phyloP scores from a whole-genome alignment of 2,113 vertebrate genomes.

The Rhinoderma darwinii region DNA sequence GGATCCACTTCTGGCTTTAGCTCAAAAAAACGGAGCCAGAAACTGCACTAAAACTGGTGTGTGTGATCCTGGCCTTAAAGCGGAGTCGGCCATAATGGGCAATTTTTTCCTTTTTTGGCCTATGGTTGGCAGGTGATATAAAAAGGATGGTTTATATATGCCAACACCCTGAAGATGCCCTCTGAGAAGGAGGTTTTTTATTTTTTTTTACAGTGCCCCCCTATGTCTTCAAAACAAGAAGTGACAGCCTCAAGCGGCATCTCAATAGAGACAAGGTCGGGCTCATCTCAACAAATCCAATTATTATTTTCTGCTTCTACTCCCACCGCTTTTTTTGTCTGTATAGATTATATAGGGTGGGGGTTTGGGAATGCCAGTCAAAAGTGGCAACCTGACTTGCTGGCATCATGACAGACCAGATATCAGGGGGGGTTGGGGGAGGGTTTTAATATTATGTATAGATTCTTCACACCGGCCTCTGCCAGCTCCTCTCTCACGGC shows the following conservation, averaged over 20 bases:
- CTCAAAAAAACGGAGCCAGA: too few species aligned
- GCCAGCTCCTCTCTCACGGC: conserved; percentile 50
- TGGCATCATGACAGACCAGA: conserved; percentile 16
- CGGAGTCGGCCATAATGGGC: too few species aligned
- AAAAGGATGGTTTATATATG: too few species aligned
- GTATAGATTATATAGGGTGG: conserved; percentile 26
- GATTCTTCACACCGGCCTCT: conserved; percentile 28
- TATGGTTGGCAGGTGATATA: too few species aligned
- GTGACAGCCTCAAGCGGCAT: background rate
- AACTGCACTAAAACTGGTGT: too few species aligned
- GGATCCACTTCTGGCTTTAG: too few species aligned
- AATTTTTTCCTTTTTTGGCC: too few species aligned
- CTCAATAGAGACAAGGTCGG: conserved; percentile 11
- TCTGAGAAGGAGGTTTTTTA: too few species aligned
- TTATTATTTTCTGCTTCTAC: conserved; percentile 8
- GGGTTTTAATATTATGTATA: background rate
- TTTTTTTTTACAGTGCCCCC: background rate
- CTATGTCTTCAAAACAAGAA: background rate
- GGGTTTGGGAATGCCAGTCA: conserved; percentile 19
- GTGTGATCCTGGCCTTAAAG: too few species aligned
- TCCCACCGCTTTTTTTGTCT: background rate
- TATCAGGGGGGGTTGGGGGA: background rate
- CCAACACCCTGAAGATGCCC: too few species aligned
- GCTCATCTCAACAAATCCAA: conserved; percentile 33
- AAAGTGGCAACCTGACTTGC: background rate